Percentiles rank a stretch among this genome's conserved stretches.
These are phyloP conservation scores for Callyntrura guangdongensis DNA, from an alignment of 2,888 invertebrate species.

Conservation along the genomic window DNA sequence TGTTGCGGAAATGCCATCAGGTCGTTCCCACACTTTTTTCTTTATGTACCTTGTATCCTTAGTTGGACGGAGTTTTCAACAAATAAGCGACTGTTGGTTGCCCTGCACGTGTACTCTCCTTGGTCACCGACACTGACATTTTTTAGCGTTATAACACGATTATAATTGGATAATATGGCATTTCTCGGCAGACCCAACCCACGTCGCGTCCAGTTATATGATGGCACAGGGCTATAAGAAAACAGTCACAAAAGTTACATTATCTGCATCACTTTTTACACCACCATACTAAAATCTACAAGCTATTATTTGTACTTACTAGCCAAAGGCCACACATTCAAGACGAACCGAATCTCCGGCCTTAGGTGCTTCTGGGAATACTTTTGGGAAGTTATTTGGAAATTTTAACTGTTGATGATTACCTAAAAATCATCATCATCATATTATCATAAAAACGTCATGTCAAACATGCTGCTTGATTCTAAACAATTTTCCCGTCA, in stretches of 20 bases:
- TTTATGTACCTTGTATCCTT: conserved; percentile 90
- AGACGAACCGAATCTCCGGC: conserved; percentile 96
- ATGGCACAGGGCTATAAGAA: conserved; percentile 93
- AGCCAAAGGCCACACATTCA: conserved; percentile 98
- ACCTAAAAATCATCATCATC: too few species aligned
- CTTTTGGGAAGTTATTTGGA: conserved; percentile 97
- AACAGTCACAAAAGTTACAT: too few species aligned
- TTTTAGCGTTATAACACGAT: conserved; percentile 94
- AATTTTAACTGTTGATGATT: conserved; percentile 97
- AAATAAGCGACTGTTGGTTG: conserved; percentile 92
- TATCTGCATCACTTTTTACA: too few species aligned
- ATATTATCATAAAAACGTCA: too few species aligned
- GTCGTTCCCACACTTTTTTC: too few species aligned
- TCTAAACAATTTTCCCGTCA: too few species aligned
- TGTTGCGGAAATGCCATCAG: too few species aligned
- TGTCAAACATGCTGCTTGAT: too few species aligned
- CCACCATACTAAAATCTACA: too few species aligned
- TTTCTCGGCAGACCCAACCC: conserved; percentile 91
- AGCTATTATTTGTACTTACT: too few species aligned
- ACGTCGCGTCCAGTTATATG: conserved; percentile 96
- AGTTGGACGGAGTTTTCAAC: conserved; percentile 92
- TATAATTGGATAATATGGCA: conserved; percentile 91
- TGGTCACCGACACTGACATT: conserved; percentile 96
- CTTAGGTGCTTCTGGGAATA: conserved; percentile 96
- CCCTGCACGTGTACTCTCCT: conserved; percentile 96